Conservation (phyloP, 2,888 invertebrate genomes). For the Chironomus tentans region DNA sequence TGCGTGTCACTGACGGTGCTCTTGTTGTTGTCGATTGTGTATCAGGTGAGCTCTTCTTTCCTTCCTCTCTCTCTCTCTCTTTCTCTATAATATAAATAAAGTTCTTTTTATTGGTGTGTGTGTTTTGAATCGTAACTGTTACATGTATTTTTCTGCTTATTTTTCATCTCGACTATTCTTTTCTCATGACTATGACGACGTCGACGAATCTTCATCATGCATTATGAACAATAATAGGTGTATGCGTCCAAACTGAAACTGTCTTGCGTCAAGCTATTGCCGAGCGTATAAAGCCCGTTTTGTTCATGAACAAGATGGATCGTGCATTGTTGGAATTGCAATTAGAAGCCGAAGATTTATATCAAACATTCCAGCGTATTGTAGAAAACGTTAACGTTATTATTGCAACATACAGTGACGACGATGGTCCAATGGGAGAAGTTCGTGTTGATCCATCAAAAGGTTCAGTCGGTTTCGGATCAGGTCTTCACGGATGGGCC, state of each 20-base stretch:
- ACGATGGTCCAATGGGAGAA: slow-evolving; percentile 98
- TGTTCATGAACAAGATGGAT: slow-evolving; percentile 99
- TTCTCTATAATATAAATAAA: no score
- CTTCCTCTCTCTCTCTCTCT: no score
- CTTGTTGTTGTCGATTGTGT: slow-evolving; percentile 99
- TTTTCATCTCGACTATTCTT: neutral
- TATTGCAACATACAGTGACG: slow-evolving; percentile 97
- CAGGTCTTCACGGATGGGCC: slow-evolving; percentile 99
- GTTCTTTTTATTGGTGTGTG: no score
- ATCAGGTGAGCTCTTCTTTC: slow-evolving; percentile 59
- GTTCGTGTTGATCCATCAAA: slow-evolving; percentile 96
- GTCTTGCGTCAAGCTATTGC: slow-evolving; percentile 99
- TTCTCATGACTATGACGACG: no score
- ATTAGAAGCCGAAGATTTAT: slow-evolving; percentile 90
- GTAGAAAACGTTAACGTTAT: slow-evolving; percentile 99
- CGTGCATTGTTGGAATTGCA: slow-evolving; percentile 96
- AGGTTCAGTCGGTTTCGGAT: slow-evolving; percentile 99
- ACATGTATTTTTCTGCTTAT: neutral
- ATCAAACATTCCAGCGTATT: slow-evolving; percentile 98
- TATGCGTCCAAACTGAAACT: slow-evolving; percentile 99
- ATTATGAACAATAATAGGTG: slow-evolving; percentile 54
- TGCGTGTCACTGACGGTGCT: slow-evolving; percentile 99
- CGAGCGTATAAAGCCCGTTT: slow-evolving; percentile 98
- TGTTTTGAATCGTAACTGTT: no score
- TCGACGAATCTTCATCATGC: neutral